Evolutionary conservation across 1,140 invertebrate genomes (phyloP).

Genomic region (Vanessa atalanta): DNA sequence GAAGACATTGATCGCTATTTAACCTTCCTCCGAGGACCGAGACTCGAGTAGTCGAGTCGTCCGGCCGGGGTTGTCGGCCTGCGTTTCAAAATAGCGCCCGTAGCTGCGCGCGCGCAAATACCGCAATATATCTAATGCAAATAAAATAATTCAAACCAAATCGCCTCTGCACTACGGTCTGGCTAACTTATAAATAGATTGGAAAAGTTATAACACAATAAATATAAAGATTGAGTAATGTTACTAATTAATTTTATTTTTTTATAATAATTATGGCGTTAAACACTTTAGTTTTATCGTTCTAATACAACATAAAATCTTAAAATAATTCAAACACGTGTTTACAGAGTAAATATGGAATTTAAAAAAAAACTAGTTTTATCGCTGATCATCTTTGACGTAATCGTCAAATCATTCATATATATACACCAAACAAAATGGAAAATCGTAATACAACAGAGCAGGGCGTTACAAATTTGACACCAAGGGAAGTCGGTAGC

Average conservation of each 20-base stretch:
- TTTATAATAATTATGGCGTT: neutral
- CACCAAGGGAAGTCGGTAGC: slow-evolving; percentile 24
- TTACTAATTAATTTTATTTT: neutral
- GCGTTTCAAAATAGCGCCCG: slow-evolving; percentile 24
- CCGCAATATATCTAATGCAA: slow-evolving; percentile 29
- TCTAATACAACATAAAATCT: too few species aligned
- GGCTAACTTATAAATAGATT: slow-evolving; percentile 19
- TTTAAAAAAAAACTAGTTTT: too few species aligned
- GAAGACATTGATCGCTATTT: slow-evolving; percentile 8
- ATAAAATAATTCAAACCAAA: slow-evolving; percentile 30
- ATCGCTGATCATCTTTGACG: too few species aligned
- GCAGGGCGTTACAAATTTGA: slow-evolving; percentile 1
- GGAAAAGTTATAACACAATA: neutral
- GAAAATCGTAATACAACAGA: neutral
- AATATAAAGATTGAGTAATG: neutral
- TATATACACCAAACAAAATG: neutral
- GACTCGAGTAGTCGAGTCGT: slow-evolving; percentile 9
- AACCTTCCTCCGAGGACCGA: slow-evolving; percentile 16
- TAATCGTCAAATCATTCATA: neutral
- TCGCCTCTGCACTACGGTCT: slow-evolving; percentile 18
- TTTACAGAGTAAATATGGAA: too few species aligned
- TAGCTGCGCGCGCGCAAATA: slow-evolving; percentile 21
- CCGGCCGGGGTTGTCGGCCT: slow-evolving; percentile 28
- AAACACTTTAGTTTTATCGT: too few species aligned
- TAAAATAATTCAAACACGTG: too few species aligned